Base-by-base conservation (phyloP, 2,797 vertebrate species). In the Momotus momota region DNA sequence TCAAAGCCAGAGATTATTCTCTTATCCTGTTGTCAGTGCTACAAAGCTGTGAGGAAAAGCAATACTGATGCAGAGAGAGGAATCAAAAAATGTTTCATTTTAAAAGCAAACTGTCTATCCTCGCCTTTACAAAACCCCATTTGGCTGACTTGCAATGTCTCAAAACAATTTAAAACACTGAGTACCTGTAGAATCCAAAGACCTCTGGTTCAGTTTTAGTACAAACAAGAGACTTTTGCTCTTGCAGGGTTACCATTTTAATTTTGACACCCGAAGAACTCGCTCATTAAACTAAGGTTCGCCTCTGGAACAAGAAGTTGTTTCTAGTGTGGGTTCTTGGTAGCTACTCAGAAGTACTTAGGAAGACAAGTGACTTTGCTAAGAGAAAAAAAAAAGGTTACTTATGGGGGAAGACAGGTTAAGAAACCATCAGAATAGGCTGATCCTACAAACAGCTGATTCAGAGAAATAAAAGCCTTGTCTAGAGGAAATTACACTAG, bases 1-100 rank as follows among this genome's bases (percentile, higher is more conserved):
- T 95, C 95, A 88, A 92, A 93, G 91, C 38, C 71, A 94, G 81
- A 95, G 75, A 96, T 96, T 83, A 91, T 85, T 95, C 43, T 62
- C 70, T 94, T 77, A 93, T 77, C 70, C 80, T 78, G 29, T 41
- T 96, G 74, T 54, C 54, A 11, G 43, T 35, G 25, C 29, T 62
- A 88, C 61, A 90, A 73, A 71, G 75, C 55, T 61, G 60, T 67
- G 64, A 90, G 29, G 43, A 93, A 93, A 94, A 33, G n/a, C 35
- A 62, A 52, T 25, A 41, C 38, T 3, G 5, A 82, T 14, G 22
- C 40, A 78, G 19, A 81, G 31, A 75, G 40, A 73, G 31, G 20
- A 55, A 67, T 14, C 6, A 88, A 82, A 75, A 72, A 81, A 31
- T 38, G 8, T 58, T 64, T 26, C 57, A 49, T 14, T 83, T 73